Evolutionary conservation across 92 coral and sea anemone genomes (phyloP), one percentile per base, ranked within the genome.

Genomic region (Paramuricea clavata): DNA sequence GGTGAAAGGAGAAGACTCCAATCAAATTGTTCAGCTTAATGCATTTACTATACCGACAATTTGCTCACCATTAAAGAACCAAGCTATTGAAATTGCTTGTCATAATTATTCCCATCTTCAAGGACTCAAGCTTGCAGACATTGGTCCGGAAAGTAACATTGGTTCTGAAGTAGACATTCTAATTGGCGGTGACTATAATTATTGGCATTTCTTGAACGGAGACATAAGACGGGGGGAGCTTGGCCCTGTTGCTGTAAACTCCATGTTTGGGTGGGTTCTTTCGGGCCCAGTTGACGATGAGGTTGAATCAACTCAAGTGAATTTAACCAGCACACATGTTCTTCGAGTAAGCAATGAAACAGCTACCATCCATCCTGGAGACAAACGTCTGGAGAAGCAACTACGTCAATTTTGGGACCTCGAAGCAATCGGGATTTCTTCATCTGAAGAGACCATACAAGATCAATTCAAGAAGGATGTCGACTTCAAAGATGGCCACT

Each of bases 401-500:
- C 25, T 73, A 42, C 47, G 12, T 31, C 41, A 43, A 34, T 79
- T 79, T 62, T 56, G 84, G 82, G 82, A 76, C 33, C 60, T 76
- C 0, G 84, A 79, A 62, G 47, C 69, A n/a, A 50, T 79, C 22
- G 84, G 84, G 21, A 79, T 79, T 79, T 31, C 49, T 3, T 16
- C 41, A 42, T 6, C 9, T 73, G 52, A 79, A 32, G 12, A 67
- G 4, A 17, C 50, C 21, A 16, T 79, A n/a, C 69, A 79, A 22
- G 84, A 79, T 25, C 36, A 59, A 49, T 87, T 91, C 42, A 47
- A 31, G 54, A 72, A 52, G 26, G 74, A 89, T 28, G 83, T 89
- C 26, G 56, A 44, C 21, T 82, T 86, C 72, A 83, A 82, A 23
- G 92, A 90, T 23, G 83, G 87, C 60, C 88, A 85, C 36, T 92